phyloP scores from a whole-genome alignment of 1,140 invertebrate genomes.

The Aradophagus sp. region DNA sequence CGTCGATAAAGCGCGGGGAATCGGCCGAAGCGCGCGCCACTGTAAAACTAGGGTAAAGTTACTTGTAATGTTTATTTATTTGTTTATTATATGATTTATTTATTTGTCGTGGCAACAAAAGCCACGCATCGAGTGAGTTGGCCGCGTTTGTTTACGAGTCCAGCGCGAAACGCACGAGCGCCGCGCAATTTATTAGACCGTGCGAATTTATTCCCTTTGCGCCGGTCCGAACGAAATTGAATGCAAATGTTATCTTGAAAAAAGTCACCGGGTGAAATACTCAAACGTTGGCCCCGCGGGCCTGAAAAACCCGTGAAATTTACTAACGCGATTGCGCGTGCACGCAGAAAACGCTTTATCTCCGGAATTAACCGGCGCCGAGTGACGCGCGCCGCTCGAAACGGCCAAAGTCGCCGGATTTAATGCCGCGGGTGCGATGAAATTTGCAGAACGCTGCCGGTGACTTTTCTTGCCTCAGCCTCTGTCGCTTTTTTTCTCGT shows the following conservation, averaged over 20 bases:
- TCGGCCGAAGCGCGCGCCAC: too few species aligned
- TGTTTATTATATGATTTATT: too few species aligned
- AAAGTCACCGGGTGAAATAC: slow-evolving; percentile 42
- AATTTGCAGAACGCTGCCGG: slow-evolving; percentile 3
- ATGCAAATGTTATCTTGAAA: slow-evolving; percentile 47
- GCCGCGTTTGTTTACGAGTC: slow-evolving; percentile 42
- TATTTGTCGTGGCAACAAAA: slow-evolving; percentile 4
- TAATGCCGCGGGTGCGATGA: slow-evolving; percentile 3
- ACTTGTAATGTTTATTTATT: too few species aligned
- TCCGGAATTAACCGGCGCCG: slow-evolving; percentile 20
- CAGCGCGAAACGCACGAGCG: slow-evolving; percentile 18
- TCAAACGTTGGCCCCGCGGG: slow-evolving; percentile 17
- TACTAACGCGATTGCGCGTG: slow-evolving; percentile 40
- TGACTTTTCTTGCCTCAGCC: background rate
- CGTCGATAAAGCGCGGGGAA: too few species aligned
- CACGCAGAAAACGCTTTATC: slow-evolving; percentile 30
- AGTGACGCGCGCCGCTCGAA: slow-evolving; percentile 3
- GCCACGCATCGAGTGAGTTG: slow-evolving; percentile 41
- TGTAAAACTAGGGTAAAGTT: too few species aligned
- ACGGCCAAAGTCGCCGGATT: slow-evolving; percentile 6
- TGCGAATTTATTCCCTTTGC: slow-evolving; percentile 45
- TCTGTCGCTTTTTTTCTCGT: too few species aligned
- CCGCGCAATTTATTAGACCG: slow-evolving; percentile 27
- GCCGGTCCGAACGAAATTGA: slow-evolving; percentile 41
- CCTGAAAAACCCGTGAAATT: slow-evolving; percentile 24